Evolutionary conservation across 2,797 vertebrate species (phyloP), one percentile per base, ranked within the genome.

Genomic region (Holocentrus rufus): DNA sequence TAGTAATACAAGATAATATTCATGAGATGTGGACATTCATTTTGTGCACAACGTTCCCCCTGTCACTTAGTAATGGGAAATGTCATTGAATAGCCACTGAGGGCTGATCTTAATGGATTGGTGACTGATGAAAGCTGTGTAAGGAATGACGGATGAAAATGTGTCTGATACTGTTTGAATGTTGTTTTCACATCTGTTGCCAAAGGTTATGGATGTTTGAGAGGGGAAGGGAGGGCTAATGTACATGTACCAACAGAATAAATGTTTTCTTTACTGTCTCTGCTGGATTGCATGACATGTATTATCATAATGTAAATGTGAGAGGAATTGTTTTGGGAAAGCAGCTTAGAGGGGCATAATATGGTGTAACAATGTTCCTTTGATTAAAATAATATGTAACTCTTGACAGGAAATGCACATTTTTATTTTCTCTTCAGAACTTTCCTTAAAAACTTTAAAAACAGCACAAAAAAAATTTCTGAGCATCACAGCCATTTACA

Each of bases 1-100:
- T 30, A 81, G 69, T 82, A 65, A 84, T 65, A 80, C 77, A 73
- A 53, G 25, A 30, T 73, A 56, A 81, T 83, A 64, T 58, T 72
- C 49, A 30, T 9, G 53, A 54, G 61, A 74, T 31, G 8, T 27
- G 69, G 59, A 46, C 75, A 65, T 89, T 80, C 76, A 75, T 89
- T 85, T 66, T 31, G 55, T 13, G 20, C 27, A 8, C 53, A 70
- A 69, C 71, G 74, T 64, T 77, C 46, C 14, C 25, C 27, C 52
- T 77, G 81, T 84, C 81, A 46, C 53, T 59, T 55, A 20, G 30
- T 77, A 2, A 80, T 39, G 54, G 52, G 76, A 34, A 60, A 44
- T 56, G 65, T 60, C 74, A 50, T 10, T 52, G 58, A 69, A 13
- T 50, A n/a, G 52, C 57, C 20, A 4, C 52, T 39, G 34, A 53